Evolutionary conservation across 2,888 invertebrate species (phyloP).

Genomic region (Nezara viridula): DNA sequence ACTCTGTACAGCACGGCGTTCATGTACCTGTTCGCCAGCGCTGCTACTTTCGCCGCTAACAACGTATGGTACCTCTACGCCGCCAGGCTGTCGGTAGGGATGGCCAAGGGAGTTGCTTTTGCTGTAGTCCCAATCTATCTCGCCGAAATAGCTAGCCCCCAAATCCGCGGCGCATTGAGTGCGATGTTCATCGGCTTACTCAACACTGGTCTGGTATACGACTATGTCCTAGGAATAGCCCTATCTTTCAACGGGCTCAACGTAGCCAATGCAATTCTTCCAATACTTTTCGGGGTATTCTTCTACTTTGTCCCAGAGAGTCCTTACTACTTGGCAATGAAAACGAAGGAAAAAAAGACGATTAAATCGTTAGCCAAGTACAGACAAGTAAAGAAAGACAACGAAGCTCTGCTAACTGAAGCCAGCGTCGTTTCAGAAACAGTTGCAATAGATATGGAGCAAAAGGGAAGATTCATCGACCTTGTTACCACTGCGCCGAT

Average conservation of each 20-base stretch:
- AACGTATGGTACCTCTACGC: constrained; percentile 60
- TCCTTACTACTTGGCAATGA: constrained; percentile 75
- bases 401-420: constrained; percentile 62
- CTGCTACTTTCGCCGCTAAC: constrained; percentile 56
- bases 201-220: constrained; percentile 64
- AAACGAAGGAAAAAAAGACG: constrained; percentile 70
- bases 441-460: constrained; percentile 68
- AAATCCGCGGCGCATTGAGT: constrained; percentile 64
- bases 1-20: constrained; percentile 59
- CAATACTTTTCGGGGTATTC: constrained; percentile 70
- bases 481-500: constrained; percentile 63
- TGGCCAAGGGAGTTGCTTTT: constrained; percentile 65
- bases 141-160: constrained; percentile 64
- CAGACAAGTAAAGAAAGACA: constrained; percentile 52
- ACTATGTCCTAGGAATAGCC: constrained; percentile 64
- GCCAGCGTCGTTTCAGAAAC: constrained; percentile 65
- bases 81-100: constrained; percentile 64
- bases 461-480: constrained; percentile 67
- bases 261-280: constrained; percentile 69
- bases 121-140: constrained; percentile 65
- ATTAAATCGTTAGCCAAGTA: constrained; percentile 61
- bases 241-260: constrained; percentile 62
- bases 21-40: constrained; percentile 61
- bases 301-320: constrained; percentile 76
- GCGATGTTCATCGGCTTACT: constrained; percentile 65